Evolutionary conservation across 2,113 vertebrate genomes (phyloP), one percentile per base, ranked within the genome.

Genomic region (Chionodraco myersi): DNA sequence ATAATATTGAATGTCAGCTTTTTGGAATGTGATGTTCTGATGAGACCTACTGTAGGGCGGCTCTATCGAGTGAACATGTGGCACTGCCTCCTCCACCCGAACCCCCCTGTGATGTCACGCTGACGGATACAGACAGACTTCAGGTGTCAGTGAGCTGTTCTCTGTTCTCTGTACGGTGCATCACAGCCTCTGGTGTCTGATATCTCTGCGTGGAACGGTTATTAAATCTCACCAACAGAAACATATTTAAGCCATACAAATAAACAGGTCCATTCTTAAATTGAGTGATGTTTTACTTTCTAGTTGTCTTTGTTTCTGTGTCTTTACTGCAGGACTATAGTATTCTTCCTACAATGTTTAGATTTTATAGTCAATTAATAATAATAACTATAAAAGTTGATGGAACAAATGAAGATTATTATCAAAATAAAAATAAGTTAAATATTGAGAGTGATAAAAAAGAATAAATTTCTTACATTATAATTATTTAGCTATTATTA

Each of bases 181-280:
- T 86, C 21, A 15, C 67, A 75, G 53, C 57, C 70, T 70, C 56
- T 0, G 21, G 65, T 81, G 6, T 68, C 51, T 26, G 48, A 54
- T 44, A 65, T 71, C 45, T 72, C 69, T 18, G 30, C 72, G 78
- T 78, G 65, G 68, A 82, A 23, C 18, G 21, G 41, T 79, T 82
- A 60, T 71, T 71, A 16, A 30, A 82, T 84, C 41, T 82, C 69
- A 77, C 64, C 49, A 80, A 51, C 11, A 73, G 14, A 78, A 69
- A 45, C 30, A 63, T 65, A 78, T 83, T n/a, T 34, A 87, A 91
- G 84, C 82, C 89, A 91, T 91, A 87, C 26, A 7, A 92, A 92
- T 93, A 92, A 90, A 89, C 45, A 83, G 83, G 18, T 77, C 23
- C 72, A 59, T 86, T 83, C 34, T 77, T 87, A 69, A 73, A 65